A percentile compares a stretch with the other conserved stretches of the same genome.
phyloP scores from a whole-genome alignment of 2,888 invertebrate genomes.

The Apotomis betuletana region DNA sequence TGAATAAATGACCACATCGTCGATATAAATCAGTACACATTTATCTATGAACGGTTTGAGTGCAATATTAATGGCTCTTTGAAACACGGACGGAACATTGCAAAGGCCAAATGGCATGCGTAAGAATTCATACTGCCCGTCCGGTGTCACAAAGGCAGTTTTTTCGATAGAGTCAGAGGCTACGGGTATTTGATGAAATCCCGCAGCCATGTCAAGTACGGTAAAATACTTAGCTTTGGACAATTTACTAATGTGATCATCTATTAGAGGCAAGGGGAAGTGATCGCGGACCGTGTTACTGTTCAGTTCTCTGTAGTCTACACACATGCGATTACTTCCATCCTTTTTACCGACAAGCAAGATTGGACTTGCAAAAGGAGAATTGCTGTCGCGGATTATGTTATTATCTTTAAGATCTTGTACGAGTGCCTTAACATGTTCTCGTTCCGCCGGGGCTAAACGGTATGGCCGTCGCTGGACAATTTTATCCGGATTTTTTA shows the following conservation, averaged over 20 bases:
- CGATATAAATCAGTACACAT: conserved; percentile 41
- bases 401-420: conserved; percentile 37
- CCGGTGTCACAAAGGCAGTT: conserved; percentile 38
- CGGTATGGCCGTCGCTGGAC: conserved; percentile 41
- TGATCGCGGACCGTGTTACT: conserved; percentile 31
- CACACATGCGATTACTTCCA: conserved; percentile 45
- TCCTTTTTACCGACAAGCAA: conserved; percentile 44
- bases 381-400: conserved; percentile 44
- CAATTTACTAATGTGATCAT: conserved; percentile 34
- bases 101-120: conserved; percentile 38
- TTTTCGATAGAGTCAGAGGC: conserved; percentile 32
- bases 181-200: conserved; percentile 39
- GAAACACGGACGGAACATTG: conserved; percentile 42
- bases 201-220: conserved; percentile 31
- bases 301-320: conserved; percentile 41
- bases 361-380: conserved; percentile 44
- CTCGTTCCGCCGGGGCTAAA: conserved; percentile 36
- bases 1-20: conserved; percentile 41
- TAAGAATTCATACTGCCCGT: conserved; percentile 38
- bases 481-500: conserved; percentile 40
- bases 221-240: conserved; percentile 25
- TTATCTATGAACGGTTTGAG: conserved; percentile 30
- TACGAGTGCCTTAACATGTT: conserved; percentile 34
- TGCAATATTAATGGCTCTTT: conserved; percentile 39
- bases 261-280: conserved; percentile 39